Percentiles rank a stretch among this genome's conserved stretches.
phyloP scores from a whole-genome alignment of 2,113 vertebrate genomes.

The Brienomyrus longianalis region DNA sequence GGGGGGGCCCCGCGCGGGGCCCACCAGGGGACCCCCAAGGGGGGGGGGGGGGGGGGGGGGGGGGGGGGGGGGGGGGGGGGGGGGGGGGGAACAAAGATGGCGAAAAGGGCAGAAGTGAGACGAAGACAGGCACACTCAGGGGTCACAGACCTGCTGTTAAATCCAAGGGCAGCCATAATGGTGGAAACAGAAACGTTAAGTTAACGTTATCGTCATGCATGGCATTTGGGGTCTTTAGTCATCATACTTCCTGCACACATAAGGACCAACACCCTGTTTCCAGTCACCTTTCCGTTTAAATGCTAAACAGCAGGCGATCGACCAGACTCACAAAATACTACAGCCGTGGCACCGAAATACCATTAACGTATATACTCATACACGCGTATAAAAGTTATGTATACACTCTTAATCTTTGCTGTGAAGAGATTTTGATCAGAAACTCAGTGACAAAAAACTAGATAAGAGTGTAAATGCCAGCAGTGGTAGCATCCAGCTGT shows the following conservation, averaged over 20 bases:
- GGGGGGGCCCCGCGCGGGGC: no score
- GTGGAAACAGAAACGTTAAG: conserved; percentile 29
- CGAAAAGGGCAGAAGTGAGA: neutral
- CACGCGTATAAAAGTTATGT: neutral
- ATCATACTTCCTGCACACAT: conserved; percentile 32
- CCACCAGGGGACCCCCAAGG: no score
- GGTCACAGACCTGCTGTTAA: conserved; percentile 56
- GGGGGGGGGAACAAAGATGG: neutral
- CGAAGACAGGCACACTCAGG: neutral
- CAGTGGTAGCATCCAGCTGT: neutral
- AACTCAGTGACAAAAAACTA: neutral
- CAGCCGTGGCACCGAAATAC: neutral
- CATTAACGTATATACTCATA: neutral
- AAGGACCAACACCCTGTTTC: neutral
- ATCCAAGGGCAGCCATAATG: conserved; percentile 52
- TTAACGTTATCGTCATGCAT: conserved; percentile 13
- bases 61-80: no score
- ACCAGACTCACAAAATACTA: neutral
- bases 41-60: no score
- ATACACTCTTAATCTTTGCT: neutral
- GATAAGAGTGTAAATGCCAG: neutral
- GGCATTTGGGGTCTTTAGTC: neutral
- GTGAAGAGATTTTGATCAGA: neutral
- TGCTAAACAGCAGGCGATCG: neutral
- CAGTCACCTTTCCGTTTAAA: neutral